Percentiles rank a stretch among this genome's conserved stretches.
These are phyloP conservation scores for Parelbella ahira DNA, from an alignment of 2,888 invertebrate species.

Conservation along the genomic window DNA sequence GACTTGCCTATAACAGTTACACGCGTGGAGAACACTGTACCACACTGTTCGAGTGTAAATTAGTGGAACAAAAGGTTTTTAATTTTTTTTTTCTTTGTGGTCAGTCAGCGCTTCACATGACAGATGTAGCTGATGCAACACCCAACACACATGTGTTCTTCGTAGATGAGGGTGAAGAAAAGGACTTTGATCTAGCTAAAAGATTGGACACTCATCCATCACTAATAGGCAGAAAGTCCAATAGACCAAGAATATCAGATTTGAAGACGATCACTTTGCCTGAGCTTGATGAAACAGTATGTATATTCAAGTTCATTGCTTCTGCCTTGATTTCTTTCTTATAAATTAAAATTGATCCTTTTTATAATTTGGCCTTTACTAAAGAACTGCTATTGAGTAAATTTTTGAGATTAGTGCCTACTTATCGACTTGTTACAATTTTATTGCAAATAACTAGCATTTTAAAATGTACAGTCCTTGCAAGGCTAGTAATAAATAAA, in stretches of 20 bases:
- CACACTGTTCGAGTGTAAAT: no score
- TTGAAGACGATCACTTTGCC: conserved; percentile 80
- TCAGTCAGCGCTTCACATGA: conserved; percentile 89
- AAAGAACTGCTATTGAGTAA: no score
- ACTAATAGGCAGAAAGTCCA: conserved; percentile 84
- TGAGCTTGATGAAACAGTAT: conserved; percentile 77
- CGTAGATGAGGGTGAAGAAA: conserved; percentile 82
- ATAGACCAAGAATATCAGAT: conserved; percentile 83
- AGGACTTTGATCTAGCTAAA: conserved; percentile 85
- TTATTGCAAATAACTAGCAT: no score
- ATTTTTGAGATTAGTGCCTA: no score
- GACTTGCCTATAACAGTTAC: no score
- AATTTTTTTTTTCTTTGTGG: background rate
- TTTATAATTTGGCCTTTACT: no score
- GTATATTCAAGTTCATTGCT: conserved; percentile 16
- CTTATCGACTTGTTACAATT: no score
- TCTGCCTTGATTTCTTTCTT: background rate
- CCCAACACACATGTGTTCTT: conserved; percentile 91
- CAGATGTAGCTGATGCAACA: conserved; percentile 85
- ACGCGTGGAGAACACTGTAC: no score
- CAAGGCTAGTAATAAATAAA: no score
- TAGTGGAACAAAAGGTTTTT: no score
- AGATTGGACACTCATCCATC: conserved; percentile 88
- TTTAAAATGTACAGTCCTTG: no score
- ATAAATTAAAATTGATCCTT: background rate